Base-by-base conservation (phyloP, 2,797 vertebrate genomes). In the Acestrorhynchus altus region DNA sequence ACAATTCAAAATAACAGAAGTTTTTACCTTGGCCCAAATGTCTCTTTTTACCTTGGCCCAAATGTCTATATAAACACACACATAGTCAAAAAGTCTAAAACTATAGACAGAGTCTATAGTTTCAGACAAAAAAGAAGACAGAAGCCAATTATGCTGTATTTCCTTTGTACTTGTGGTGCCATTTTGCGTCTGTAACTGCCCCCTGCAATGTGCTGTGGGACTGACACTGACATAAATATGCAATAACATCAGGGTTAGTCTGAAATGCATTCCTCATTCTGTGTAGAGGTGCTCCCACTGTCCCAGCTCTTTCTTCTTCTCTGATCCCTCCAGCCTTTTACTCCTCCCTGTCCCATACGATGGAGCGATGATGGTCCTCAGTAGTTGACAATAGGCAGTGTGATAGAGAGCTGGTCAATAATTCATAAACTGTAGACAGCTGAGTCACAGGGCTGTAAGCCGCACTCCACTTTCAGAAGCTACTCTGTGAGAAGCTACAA, bases 341-440 rank as follows among this genome's bases (percentile, higher is more conserved):
- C 49, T 68, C 42, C 13, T 42, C 42, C 35, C 28, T 54, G 51
- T 82, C 69, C 18, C 24, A 28, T 35, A 31, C 74, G 81, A 79
- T 31, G 35, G 61, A 77, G 22, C 66, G 70, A 84, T 57, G 59
- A 69, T 67, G 54, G 63, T 80, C 67, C 74, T 69, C 60, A 66
- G 60, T 44, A 52, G 13, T 44, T 78, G 61, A 65, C 66, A 63
- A 31, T 49, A 76, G 72, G 44, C 4, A 65, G 65, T 31, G 52
- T 61, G 77, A 81, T 59, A 52, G 72, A 70, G 49, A 13, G 52
- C 60, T 75, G 46, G 28, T 65, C 61, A 59, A 80, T 79, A 61
- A 74, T 86, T 81, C 59, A 79, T 77, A 69, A 77, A 28, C 49
- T 8, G 56, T 59, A 35, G 59, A 77, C 0, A 10, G n/a, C 68